Base-by-base conservation (phyloP, 2,888 invertebrate species). In the Caenorhabditis virilis region DNA sequence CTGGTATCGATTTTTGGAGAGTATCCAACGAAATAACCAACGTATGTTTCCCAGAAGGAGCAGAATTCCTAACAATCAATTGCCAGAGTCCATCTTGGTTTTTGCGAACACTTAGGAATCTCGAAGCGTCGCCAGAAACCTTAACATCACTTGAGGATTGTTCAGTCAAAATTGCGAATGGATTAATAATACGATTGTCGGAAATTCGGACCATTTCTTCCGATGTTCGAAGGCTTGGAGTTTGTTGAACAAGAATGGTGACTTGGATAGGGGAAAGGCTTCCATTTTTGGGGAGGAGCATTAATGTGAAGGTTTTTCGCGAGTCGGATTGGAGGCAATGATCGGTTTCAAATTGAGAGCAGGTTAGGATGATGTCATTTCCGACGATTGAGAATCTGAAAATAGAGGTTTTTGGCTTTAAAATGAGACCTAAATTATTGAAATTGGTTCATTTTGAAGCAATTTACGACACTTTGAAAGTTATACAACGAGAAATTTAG, bases 141-240 rank as follows among this genome's bases (percentile, higher is more conserved):
- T 30, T 35, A 15, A 58, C 50, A 2, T 13, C 23, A 33, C 52
- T 56, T 22, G 27, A 2, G 0, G 51, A 56, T 39, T 55, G 49
- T 38, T 64, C 64, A n/a, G 58, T 47, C 1, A 64, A 50, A 36
- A 74, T 62, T 0, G 63, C 67, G 30, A 77, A 74, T 7, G 72
- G 65, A 23, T 58, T 65, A 20, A 72, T 58, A 7, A 76, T 59
- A n/a, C 67, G 46, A 27, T 70, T 71, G 45, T 75, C 67, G 2
- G 60, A 60, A 13, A 78, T 63, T 25, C 67, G 20, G 1, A 78
- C 22, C 7, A 70, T 58, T 3, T 67, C 47, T 41, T 76, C 76
- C 6, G 74, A 66, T 15, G 71, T 53, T 27, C 66, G 38, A 16
- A 78, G 42, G 15, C 20, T 45, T 4, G 78, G 59, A 13, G 46